phyloP scores from a whole-genome alignment of 2,113 vertebrate species.

The Okapia johnstoni region DNA sequence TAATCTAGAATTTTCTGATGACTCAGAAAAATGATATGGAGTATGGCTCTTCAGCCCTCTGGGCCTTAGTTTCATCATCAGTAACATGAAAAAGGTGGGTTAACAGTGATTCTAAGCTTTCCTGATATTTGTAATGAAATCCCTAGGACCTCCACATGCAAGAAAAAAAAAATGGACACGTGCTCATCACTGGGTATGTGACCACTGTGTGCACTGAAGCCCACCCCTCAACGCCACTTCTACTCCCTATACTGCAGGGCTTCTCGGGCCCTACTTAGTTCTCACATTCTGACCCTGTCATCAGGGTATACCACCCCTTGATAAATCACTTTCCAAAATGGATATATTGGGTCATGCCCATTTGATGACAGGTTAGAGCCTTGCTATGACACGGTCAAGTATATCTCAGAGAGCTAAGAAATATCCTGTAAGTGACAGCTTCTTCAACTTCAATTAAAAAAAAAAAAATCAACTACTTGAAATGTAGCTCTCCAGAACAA shows the following conservation, averaged over 20 bases:
- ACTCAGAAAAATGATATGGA: background rate
- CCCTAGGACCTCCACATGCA: accelerated
- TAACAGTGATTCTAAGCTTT: background rate
- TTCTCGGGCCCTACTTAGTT: background rate
- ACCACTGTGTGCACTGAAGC: background rate
- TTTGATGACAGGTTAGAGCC: background rate
- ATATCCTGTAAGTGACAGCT: background rate
- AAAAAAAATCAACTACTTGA: background rate
- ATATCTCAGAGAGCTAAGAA: background rate
- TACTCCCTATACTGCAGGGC: background rate
- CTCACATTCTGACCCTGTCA: background rate
- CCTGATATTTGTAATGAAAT: background rate
- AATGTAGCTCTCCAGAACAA: background rate
- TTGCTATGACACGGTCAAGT: background rate
- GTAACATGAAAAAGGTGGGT: background rate
- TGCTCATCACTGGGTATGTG: background rate
- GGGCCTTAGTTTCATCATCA: background rate
- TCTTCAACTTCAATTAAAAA: background rate
- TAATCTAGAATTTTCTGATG: background rate
- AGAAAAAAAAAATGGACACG: background rate
- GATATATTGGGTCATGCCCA: background rate
- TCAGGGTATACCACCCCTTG: background rate
- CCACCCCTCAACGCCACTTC: background rate
- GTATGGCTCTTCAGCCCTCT: background rate
- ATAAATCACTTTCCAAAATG: background rate